Percentiles rank a stretch among this genome's conserved stretches.
phyloP scores from a whole-genome alignment of 2,113 vertebrate genomes.

The Laticauda colubrina region DNA sequence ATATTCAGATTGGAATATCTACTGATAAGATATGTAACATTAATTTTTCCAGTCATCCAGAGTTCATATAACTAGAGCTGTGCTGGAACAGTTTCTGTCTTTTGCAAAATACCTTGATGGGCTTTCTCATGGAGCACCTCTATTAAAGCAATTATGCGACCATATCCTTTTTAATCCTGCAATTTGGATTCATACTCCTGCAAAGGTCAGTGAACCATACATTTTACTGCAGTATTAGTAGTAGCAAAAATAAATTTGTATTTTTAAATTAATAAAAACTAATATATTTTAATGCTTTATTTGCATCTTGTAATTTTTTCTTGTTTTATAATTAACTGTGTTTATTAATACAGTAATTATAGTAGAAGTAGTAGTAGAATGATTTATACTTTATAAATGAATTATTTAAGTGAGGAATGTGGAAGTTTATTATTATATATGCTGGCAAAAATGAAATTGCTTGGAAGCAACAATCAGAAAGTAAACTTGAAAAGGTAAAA shows the following conservation, averaged over 20 bases:
- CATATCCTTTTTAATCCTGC: slow-evolving; percentile 98
- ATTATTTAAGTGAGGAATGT: not conserved
- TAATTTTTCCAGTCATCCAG: slow-evolving; percentile 82
- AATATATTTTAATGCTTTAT: not conserved
- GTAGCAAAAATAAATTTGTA: not conserved
- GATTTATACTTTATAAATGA: not conserved
- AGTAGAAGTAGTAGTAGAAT: not conserved
- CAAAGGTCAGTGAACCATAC: slow-evolving; percentile 80
- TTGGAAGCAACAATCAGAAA: not conserved
- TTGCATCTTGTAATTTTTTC: not conserved
- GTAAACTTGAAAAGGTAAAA: not conserved
- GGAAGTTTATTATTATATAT: not conserved
- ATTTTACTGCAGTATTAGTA: slow-evolving; percentile 3
- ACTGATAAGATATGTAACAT: slow-evolving; percentile 26
- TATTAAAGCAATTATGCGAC: slow-evolving; percentile 97
- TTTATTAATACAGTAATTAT: not conserved
- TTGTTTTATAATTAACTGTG: not conserved
- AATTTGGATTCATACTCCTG: slow-evolving; percentile 99
- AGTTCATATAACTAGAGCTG: slow-evolving; percentile 94
- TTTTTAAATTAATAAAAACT: not conserved
- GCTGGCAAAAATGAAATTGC: not conserved
- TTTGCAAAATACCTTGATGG: slow-evolving; percentile 99
- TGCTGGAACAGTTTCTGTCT: slow-evolving; percentile 95
- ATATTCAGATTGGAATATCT: not conserved
- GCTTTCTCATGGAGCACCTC: slow-evolving; percentile 92